Evolutionary conservation across 1,140 invertebrate species (phyloP).

Genomic region (Drosophila pseudoobscura): DNA sequence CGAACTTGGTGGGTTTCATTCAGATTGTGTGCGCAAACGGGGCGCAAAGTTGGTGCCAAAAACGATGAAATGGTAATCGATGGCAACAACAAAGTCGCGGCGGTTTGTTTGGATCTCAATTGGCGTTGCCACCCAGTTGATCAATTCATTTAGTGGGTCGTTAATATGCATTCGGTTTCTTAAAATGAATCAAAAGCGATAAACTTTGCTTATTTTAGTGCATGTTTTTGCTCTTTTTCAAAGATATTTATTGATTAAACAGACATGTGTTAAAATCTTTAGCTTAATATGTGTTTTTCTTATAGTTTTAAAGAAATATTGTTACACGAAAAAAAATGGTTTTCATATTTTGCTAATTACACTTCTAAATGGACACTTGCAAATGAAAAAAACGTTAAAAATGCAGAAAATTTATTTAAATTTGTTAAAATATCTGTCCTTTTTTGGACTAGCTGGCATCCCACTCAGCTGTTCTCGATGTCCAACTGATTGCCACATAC

Average conservation of each 20-base stretch:
- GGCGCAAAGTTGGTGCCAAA: conserved; percentile 59
- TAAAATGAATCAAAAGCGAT: too few relatives aligned
- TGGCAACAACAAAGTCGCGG: conserved; percentile 60
- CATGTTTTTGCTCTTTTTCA: background rate
- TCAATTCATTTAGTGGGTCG: conserved; percentile 1
- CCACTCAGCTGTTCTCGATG: conserved; percentile 48
- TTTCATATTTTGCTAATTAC: background rate
- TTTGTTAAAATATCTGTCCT: background rate
- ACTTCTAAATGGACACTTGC: background rate
- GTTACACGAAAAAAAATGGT: background rate
- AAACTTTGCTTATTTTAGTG: too few relatives aligned
- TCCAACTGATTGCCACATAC: conserved; percentile 46
- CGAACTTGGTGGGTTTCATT: conserved; percentile 42
- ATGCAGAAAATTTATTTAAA: background rate
- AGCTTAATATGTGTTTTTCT: background rate
- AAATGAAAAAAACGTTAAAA: background rate
- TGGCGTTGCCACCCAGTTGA: conserved; percentile 57
- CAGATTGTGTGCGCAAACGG: conserved; percentile 18
- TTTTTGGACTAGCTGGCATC: conserved; percentile 48
- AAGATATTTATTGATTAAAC: background rate
- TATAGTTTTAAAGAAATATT: background rate
- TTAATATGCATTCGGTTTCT: too few relatives aligned
- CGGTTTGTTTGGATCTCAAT: conserved; percentile 57
- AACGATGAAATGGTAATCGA: conserved; percentile 50
- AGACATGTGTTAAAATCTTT: too few relatives aligned